phyloP scores from a whole-genome alignment of 2,113 vertebrate genomes.

The Triplophysa tibetana region DNA sequence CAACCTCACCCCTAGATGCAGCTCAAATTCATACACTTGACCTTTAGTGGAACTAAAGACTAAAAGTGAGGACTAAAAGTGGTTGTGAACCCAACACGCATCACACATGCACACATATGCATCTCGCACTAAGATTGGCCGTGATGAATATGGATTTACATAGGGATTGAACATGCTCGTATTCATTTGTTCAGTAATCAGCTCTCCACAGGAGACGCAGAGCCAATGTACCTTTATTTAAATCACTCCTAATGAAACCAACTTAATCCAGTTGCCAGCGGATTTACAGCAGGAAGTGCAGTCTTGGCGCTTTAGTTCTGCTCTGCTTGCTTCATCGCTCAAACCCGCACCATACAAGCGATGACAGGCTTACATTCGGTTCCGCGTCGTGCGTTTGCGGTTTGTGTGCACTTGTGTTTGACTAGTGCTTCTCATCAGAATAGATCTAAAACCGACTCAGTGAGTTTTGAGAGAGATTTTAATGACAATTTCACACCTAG shows the following conservation, averaged over 20 bases:
- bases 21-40: too few species aligned
- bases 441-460: background rate
- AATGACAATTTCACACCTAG: too few species aligned
- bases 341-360: background rate
- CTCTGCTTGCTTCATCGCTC: background rate
- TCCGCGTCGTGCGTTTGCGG: background rate
- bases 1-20: too few species aligned
- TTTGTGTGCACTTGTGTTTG: background rate
- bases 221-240: constrained; percentile 32
- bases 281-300: constrained; percentile 37
- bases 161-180: constrained; percentile 23
- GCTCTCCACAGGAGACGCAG: constrained; percentile 17
- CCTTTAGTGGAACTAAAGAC: too few species aligned
- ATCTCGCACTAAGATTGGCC: constrained; percentile 31
- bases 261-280: constrained; percentile 35
- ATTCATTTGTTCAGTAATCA: constrained; percentile 38
- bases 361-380: constrained; percentile 25
- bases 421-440: background rate
- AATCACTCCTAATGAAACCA: constrained; percentile 38
- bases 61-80: too few species aligned
- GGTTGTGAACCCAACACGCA: background rate
- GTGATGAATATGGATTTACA: constrained; percentile 42
- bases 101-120: background rate
- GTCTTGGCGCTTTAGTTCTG: background rate
- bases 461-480: background rate